Evolutionary conservation across 2,888 invertebrate species (phyloP), one percentile per base, ranked within the genome.

Genomic region (Cheilosia urbana): DNA sequence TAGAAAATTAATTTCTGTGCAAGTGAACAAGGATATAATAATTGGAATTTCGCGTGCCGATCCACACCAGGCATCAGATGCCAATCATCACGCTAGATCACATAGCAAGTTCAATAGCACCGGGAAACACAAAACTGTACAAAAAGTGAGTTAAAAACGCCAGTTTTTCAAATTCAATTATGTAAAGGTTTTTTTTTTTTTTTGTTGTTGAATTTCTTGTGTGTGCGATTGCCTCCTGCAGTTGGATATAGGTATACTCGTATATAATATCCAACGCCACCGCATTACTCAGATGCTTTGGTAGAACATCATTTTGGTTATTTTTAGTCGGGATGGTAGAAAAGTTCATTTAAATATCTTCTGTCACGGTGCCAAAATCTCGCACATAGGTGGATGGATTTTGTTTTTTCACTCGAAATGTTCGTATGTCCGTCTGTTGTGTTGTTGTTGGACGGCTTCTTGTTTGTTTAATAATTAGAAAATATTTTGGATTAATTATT

Each of bases 281-380:
- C 68, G 30, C 55, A 81, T 85, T 85, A 85, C 76, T 85, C 85
- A 85, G 45, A 85, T 85, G 72, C 81, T 77, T 81, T 45, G 71
- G 49, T 77, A 62, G 76, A 76, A 63, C 77, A 81, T 85, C 76
- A 85, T 60, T 77, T 66, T 65, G 58, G 62, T 49, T 85, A 85
- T 85, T 81, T 85, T 85, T 81, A 85, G 85, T 68, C 45, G 27
- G 66, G 57, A 57, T 24, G 68, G 68, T 65, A 79, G 69, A 75
- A 79, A 69, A 79, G 72, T 85, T 85, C 76, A 81, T 77, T 55
- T 76, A 85, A 81, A 85, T 81, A 76, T 76, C 69, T 69, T 71
- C 62, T 85, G 85, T 77, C 81, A 81, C 72, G 60, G 34, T 85
- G 85, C 85, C 85, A 85, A 72, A 71, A 76, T 71, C 63, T 77